Percentiles rank a stretch among this genome's conserved stretches.
Evolutionary conservation across 2,888 invertebrate genomes (phyloP).

Genomic region (Antheraea assamensis): DNA sequence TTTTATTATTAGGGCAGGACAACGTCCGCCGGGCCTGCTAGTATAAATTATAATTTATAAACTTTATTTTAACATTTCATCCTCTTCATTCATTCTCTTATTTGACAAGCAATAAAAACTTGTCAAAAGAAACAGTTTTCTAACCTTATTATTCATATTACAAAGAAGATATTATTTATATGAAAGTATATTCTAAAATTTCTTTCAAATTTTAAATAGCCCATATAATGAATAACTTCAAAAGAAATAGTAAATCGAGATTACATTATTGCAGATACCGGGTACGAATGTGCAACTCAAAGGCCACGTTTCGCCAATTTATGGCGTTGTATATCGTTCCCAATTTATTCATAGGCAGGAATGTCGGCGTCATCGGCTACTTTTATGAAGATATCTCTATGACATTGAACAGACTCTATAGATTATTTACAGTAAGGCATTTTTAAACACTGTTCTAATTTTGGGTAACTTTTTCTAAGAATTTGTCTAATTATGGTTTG

Average conservation of each 20-base stretch:
- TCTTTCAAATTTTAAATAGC: not conserved
- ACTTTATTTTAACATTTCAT: too few species aligned
- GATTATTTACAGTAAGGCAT: slow-evolving; percentile 43
- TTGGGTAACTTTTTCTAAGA: not conserved
- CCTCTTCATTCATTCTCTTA: too few species aligned
- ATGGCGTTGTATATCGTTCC: slow-evolving; percentile 47
- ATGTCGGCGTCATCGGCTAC: slow-evolving; percentile 44
- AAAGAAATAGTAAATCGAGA: not conserved
- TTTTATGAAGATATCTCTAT: slow-evolving; percentile 56
- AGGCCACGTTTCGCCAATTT: slow-evolving; percentile 47
- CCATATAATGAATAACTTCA: not conserved
- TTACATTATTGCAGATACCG: slow-evolving; percentile 32
- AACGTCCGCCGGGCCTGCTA: too few species aligned
- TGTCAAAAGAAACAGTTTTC: not conserved
- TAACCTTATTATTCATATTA: not conserved
- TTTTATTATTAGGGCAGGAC: too few species aligned
- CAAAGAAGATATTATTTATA: not conserved
- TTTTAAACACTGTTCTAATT: not conserved
- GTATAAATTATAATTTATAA: too few species aligned
- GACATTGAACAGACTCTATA: slow-evolving; percentile 46
- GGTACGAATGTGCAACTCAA: slow-evolving; percentile 35
- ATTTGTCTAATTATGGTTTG: not conserved
- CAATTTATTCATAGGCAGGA: slow-evolving; percentile 40
- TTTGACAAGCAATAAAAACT: too few species aligned
- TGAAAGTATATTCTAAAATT: not conserved